Percentiles rank a stretch among this genome's conserved stretches.
Evolutionary conservation across 1,140 invertebrate species (phyloP).

Genomic region (Lasioglossum baleicum): DNA sequence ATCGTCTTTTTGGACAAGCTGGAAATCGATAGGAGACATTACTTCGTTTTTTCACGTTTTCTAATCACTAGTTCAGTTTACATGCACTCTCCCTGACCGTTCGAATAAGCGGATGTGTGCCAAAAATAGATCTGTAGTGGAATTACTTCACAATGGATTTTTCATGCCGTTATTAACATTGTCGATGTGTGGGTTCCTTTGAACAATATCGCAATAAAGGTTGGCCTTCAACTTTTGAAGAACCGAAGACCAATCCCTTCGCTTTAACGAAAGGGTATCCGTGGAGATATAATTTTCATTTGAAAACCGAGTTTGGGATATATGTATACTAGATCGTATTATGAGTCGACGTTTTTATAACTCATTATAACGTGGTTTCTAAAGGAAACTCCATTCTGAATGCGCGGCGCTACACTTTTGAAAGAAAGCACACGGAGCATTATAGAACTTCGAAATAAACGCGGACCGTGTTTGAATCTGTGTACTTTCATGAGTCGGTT

Average conservation of each 20-base stretch:
- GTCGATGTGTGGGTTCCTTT: background rate
- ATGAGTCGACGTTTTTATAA: background rate
- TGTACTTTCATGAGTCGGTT: background rate
- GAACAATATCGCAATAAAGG: background rate
- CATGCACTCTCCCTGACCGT: background rate
- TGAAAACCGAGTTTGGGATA: background rate
- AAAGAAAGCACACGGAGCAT: background rate
- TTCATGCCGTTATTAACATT: background rate
- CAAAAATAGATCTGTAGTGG: background rate
- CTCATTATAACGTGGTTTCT: background rate
- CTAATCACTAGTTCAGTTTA: background rate
- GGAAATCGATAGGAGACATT: no score
- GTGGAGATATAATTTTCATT: background rate
- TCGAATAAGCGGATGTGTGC: background rate
- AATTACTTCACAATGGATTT: background rate
- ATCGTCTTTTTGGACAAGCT: no score
- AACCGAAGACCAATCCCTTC: background rate
- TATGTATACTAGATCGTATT: background rate
- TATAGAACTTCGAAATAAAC: background rate
- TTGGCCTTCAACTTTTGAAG: background rate
- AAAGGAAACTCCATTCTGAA: background rate
- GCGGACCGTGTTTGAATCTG: background rate
- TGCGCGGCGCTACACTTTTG: background rate
- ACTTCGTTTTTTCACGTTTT: no score
- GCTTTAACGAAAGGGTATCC: no score